Evolutionary conservation across 2,797 vertebrate genomes (phyloP).

Genomic region (Xyrichtys novacula): DNA sequence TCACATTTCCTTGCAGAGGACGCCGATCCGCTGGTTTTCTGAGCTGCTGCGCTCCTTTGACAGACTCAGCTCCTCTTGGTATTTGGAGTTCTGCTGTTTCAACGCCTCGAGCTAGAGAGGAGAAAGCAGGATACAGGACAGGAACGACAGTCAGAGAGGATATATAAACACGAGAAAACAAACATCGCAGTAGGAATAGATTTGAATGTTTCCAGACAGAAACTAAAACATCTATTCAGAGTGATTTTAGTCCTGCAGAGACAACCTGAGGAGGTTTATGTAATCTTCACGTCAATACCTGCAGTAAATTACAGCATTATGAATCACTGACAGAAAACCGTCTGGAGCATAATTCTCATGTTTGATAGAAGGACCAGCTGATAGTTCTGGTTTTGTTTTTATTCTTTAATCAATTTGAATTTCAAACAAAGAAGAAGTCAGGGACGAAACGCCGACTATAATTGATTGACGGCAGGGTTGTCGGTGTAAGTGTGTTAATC

Average conservation of each 20-base stretch:
- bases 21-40: constrained; percentile 88
- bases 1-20: constrained; percentile 93
- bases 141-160: constrained; percentile 1
- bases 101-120: constrained; percentile 88
- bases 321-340: too few relatives aligned
- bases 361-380: not conserved
- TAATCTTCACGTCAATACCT: not conserved
- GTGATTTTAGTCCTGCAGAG: not conserved
- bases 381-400: not conserved
- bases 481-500: too few relatives aligned
- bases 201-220: not conserved
- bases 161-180: not conserved
- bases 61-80: constrained; percentile 88
- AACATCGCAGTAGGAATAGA: not conserved
- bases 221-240: not conserved
- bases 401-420: not conserved
- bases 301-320: constrained; percentile 3
- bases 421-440: not conserved
- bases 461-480: too few relatives aligned
- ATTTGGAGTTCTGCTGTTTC: constrained; percentile 91
- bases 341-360: not conserved
- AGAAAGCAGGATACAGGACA: not conserved
- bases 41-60: constrained; percentile 87
- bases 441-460: too few relatives aligned
- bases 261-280: too few relatives aligned